phyloP scores from a whole-genome alignment of 2,888 invertebrate genomes.

The Xylocampa areola region DNA sequence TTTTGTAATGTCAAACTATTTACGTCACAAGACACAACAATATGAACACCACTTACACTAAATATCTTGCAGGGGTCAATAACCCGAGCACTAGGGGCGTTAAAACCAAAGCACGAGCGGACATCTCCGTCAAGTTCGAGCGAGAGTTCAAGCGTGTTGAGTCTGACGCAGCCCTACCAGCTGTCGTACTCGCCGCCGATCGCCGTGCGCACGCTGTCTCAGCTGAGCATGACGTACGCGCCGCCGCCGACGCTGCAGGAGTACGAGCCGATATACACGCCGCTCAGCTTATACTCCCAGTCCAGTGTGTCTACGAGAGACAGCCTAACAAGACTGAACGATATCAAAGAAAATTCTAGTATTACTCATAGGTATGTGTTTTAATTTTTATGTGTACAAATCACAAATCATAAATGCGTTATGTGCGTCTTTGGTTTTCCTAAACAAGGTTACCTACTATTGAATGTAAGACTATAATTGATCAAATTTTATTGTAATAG shows the following conservation, averaged over 20 bases:
- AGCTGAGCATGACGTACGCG: slow-evolving; percentile 90
- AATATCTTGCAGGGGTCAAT: slow-evolving; percentile 91
- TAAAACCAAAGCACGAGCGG: slow-evolving; percentile 90
- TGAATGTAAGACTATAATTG: no score
- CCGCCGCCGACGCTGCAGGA: slow-evolving; percentile 90
- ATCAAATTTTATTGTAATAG: no score
- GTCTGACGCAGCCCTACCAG: slow-evolving; percentile 86
- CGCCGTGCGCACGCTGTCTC: slow-evolving; percentile 88
- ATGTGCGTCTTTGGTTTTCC: no score
- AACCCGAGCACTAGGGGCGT: slow-evolving; percentile 93
- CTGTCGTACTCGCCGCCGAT: slow-evolving; percentile 88
- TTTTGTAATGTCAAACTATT: no score
- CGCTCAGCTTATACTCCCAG: slow-evolving; percentile 84
- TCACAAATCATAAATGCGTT: no score
- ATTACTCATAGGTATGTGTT: slow-evolving; percentile 81
- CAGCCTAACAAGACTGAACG: slow-evolving; percentile 85
- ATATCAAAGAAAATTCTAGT: slow-evolving; percentile 79
- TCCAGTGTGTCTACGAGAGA: slow-evolving; percentile 85
- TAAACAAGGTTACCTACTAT: not conserved
- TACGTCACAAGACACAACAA: not conserved
- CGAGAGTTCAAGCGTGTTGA: slow-evolving; percentile 90
- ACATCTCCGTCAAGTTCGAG: slow-evolving; percentile 92
- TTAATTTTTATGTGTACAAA: no score
- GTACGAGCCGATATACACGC: slow-evolving; percentile 86
- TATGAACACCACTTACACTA: not conserved